Evolutionary conservation across 2,888 invertebrate genomes (phyloP).

Genomic region (Iselma pallidipennis): DNA sequence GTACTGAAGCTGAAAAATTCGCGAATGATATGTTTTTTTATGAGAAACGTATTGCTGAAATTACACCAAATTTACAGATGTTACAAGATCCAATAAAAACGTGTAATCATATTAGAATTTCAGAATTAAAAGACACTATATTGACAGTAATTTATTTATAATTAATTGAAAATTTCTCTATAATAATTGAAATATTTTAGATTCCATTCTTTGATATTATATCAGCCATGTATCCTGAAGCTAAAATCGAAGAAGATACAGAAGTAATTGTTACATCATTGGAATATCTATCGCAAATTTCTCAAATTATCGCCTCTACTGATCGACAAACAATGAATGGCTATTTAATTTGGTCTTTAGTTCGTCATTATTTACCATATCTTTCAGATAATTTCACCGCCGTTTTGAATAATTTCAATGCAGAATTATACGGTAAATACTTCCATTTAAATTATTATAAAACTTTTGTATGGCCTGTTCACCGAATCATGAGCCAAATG

Average conservation of each 20-base stretch:
- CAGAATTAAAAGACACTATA: slow-evolving; percentile 54
- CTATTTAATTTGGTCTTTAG: slow-evolving; percentile 64
- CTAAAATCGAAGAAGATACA: slow-evolving; percentile 57
- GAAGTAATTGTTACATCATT: slow-evolving; percentile 59
- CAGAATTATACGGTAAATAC: slow-evolving; percentile 46
- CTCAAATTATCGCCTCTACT: slow-evolving; percentile 58
- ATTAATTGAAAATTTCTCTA: too few species aligned
- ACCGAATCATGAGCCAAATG: too few species aligned
- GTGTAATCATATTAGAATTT: slow-evolving; percentile 53
- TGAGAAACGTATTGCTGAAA: slow-evolving; percentile 61
- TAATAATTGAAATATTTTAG: too few species aligned
- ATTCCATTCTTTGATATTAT: slow-evolving; percentile 57
- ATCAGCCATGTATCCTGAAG: slow-evolving; percentile 57
- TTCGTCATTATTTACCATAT: slow-evolving; percentile 60
- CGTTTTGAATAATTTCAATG: slow-evolving; percentile 42
- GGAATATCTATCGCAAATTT: slow-evolving; percentile 59
- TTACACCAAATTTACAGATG: slow-evolving; percentile 52
- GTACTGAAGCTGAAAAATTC: slow-evolving; percentile 56
- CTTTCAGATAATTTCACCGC: slow-evolving; percentile 55
- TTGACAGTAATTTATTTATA: slow-evolving; percentile 48
- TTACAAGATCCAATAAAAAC: slow-evolving; percentile 52
- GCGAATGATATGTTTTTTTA: slow-evolving; percentile 60
- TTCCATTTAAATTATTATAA: neutral
- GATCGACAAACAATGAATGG: slow-evolving; percentile 61
- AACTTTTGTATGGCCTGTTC: neutral